Evolutionary conservation across 2,888 invertebrate species (phyloP).

Genomic region (Lochmaea crataegi): DNA sequence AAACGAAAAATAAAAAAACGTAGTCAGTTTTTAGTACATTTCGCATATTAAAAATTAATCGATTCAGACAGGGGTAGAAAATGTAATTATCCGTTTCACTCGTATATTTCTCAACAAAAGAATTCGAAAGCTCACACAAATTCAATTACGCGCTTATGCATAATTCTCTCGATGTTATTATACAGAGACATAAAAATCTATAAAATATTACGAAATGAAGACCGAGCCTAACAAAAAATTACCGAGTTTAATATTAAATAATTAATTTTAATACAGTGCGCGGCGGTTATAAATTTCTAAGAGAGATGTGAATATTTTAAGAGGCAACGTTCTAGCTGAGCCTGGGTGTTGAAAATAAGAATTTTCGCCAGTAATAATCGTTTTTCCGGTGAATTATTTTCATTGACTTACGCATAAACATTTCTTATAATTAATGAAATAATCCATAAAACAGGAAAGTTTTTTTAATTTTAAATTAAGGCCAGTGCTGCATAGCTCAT

Average conservation of each 20-base stretch:
- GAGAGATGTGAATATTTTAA: slow-evolving; percentile 62
- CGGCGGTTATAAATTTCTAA: slow-evolving; percentile 65
- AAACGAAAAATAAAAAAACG: slow-evolving; percentile 5
- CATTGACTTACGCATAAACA: background rate
- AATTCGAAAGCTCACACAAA: slow-evolving; percentile 49
- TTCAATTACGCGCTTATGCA: slow-evolving; percentile 59
- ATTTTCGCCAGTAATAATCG: slow-evolving; percentile 63
- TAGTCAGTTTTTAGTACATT: slow-evolving; percentile 21
- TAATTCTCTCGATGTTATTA: slow-evolving; percentile 59
- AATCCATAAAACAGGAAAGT: too few species aligned
- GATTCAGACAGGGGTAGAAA: slow-evolving; percentile 28
- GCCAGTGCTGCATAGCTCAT: too few species aligned
- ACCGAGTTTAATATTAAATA: slow-evolving; percentile 72
- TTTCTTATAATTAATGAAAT: too few species aligned
- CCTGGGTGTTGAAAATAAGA: slow-evolving; percentile 57
- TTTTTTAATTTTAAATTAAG: too few species aligned
- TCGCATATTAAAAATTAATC: slow-evolving; percentile 30
- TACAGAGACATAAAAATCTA: slow-evolving; percentile 55
- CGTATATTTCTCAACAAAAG: slow-evolving; percentile 42
- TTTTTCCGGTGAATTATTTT: slow-evolving; percentile 49
- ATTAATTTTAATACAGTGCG: slow-evolving; percentile 71
- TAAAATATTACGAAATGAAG: slow-evolving; percentile 54
- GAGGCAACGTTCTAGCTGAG: slow-evolving; percentile 51
- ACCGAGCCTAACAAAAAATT: slow-evolving; percentile 65
- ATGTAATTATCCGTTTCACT: slow-evolving; percentile 30